phyloP scores from a whole-genome alignment of 2,113 vertebrate species.

The Calcarius ornatus region DNA sequence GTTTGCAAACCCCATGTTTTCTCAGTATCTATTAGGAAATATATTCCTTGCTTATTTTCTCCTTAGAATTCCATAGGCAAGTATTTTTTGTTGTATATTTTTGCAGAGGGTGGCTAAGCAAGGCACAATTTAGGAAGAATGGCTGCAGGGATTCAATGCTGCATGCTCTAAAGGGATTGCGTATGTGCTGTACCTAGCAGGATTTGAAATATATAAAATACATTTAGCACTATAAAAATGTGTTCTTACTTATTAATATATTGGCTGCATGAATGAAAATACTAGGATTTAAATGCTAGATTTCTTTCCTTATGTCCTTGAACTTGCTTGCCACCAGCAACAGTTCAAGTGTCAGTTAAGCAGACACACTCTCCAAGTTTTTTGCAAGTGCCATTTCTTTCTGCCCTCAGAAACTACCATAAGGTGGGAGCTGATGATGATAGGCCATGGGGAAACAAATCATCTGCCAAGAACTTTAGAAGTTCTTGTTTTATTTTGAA shows the following conservation, averaged over 20 bases:
- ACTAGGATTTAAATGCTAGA: not conserved
- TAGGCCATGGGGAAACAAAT: not conserved
- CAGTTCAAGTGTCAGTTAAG: constrained; percentile 17
- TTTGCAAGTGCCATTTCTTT: not conserved
- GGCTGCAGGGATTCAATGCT: not conserved
- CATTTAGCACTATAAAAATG: not conserved
- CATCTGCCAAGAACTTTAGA: not conserved
- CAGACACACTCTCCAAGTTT: not conserved
- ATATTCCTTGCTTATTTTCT: not conserved
- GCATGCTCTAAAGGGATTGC: not conserved
- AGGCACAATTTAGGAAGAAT: not conserved
- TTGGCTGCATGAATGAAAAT: not conserved
- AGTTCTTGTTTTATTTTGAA: constrained; percentile 9
- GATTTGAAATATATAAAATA: not conserved
- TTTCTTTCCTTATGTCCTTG: constrained; percentile 18
- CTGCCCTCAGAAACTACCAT: not conserved
- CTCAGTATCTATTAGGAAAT: not conserved
- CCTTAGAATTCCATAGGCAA: not conserved
- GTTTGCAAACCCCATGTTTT: not conserved
- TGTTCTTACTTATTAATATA: not conserved
- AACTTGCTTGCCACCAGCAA: constrained; percentile 16
- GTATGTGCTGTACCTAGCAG: not conserved
- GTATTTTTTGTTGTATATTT: not conserved
- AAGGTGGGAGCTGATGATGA: not conserved
- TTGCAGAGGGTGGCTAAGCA: not conserved